A percentile compares a stretch with the other conserved stretches of the same genome.
These are phyloP conservation scores for Fratercula arctica DNA, from an alignment of 2,797 vertebrate species.

Conservation along the genomic window DNA sequence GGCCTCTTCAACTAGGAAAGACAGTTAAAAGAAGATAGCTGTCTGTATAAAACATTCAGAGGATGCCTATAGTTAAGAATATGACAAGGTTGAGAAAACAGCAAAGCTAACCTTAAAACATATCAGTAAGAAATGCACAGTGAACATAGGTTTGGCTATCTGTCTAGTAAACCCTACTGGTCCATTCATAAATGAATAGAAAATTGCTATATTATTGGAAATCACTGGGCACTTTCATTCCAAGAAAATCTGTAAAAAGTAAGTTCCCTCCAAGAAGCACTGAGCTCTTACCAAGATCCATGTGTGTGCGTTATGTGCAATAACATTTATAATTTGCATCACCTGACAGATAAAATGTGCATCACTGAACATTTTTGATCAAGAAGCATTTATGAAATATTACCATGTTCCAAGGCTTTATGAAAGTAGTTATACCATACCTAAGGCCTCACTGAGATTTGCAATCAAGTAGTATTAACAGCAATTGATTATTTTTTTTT, in stretches of 20 bases:
- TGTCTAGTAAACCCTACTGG: not conserved
- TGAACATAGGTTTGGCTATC: not conserved
- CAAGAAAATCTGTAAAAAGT: not conserved
- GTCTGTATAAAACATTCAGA: not conserved
- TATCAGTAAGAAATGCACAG: not conserved
- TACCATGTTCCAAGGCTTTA: not conserved
- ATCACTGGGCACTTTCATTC: not conserved
- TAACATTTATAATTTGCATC: not conserved
- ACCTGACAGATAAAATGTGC: not conserved
- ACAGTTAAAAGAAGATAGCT: not conserved
- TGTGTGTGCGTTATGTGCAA: not conserved
- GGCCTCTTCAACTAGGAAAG: not conserved
- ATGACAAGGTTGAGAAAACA: not conserved
- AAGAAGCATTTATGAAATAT: not conserved
- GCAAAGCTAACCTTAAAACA: not conserved
- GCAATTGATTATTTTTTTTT: not conserved
- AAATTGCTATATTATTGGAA: not conserved
- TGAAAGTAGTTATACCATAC: not conserved
- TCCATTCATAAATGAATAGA: not conserved
- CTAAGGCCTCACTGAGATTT: not conserved
- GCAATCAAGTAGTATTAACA: not conserved
- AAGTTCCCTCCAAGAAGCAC: not conserved
- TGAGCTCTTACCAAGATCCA: not conserved
- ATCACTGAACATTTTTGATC: not conserved
- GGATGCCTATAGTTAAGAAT: rapidly evolving